Evolutionary conservation across 1,140 invertebrate species (phyloP), one percentile per base, ranked within the genome.

Genomic region (Orussus abietinus): DNA sequence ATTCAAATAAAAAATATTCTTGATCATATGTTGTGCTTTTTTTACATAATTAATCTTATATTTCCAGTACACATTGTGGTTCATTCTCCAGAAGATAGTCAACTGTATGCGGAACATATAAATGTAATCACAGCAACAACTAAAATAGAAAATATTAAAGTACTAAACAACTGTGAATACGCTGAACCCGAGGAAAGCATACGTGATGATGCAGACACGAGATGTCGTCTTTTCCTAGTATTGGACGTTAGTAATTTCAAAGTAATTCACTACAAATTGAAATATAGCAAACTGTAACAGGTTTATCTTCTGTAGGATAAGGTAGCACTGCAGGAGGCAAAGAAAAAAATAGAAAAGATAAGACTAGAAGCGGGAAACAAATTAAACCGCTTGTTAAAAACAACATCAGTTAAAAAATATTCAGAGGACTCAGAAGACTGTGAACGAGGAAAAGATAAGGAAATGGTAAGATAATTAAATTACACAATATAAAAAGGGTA

Each of bases 351-450:
- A 12, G 50, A 58, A 32, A 64, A 58, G 38, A 75, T 69, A 47
- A 57, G 57, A 37, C 45, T 52, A 17, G 58, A 72, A 53, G 35
- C 72, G 10, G 32, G 61, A 28, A 66, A 64, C 30, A 66, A 69
- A 44, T 47, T 76, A 18, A 44, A 55, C 3, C 65, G 68, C 43
- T 38, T 75, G 31, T 54, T 62, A 17, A 55, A 57, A 21, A 58
- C 55, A 14, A 52, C 61, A 5, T 45, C 47, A 0, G 42, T 47
- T 2, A 37, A 38, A 1, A 55, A 50, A 22, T 75, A 66, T 34
- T 55, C 44, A 38, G 47, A 43, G 5, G 72, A 67, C 25, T 55
- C 59, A 4, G 30, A n/a, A n/a, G n/a, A 14, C 7, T 11, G 2
- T 3, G 44, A 50, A 1, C 36, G 47, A 1, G 42, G 47, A 12